Percentiles rank a stretch among this genome's conserved stretches.
Evolutionary conservation across 2,113 vertebrate genomes (phyloP).

Genomic region (Hyperoodon ampullatus): DNA sequence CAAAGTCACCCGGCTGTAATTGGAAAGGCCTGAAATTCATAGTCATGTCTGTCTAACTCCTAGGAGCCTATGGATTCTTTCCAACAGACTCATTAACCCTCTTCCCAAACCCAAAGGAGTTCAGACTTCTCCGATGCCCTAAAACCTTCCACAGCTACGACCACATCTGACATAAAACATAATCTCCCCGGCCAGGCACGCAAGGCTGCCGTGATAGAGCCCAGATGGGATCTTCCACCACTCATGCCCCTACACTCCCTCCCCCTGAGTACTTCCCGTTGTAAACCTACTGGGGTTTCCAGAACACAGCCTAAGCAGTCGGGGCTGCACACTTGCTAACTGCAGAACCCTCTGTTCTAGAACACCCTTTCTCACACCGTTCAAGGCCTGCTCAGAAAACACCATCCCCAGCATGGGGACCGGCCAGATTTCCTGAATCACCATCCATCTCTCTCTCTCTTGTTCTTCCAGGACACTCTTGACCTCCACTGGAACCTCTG

Average conservation of each 20-base stretch:
- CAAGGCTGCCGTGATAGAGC: fast-evolving
- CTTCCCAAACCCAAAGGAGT: background rate
- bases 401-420: background rate
- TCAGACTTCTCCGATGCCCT: background rate
- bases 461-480: background rate
- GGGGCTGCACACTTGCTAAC: background rate
- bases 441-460: background rate
- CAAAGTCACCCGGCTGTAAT: background rate
- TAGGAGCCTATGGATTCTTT: background rate
- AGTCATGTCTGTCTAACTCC: background rate
- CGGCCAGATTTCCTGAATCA: background rate
- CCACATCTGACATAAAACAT: background rate
- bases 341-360: background rate
- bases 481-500: background rate
- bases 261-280: background rate
- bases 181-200: background rate
- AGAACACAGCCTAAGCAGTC: background rate
- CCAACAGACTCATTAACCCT: background rate
- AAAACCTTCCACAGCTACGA: background rate
- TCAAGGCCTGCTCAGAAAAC: background rate
- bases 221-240: background rate
- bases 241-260: background rate
- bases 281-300: background rate
- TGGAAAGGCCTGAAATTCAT: background rate
- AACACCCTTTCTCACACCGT: background rate